phyloP scores from a whole-genome alignment of 2,888 invertebrate genomes.

The Drosophila pegasa region DNA sequence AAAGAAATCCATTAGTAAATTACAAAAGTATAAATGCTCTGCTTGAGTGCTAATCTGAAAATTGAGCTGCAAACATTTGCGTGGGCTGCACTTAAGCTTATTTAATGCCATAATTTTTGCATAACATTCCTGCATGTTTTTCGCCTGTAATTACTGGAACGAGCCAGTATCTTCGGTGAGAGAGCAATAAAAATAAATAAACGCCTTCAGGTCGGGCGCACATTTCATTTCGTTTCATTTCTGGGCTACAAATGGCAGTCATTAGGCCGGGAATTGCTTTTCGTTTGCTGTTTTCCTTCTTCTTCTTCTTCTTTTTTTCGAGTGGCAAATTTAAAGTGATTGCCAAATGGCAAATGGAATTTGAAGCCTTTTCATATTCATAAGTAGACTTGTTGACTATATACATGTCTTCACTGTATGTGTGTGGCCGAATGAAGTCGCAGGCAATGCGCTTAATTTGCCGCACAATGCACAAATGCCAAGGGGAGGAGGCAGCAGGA shows the following conservation, averaged over 20 bases:
- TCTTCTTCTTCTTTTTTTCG: no score
- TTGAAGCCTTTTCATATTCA: conserved; percentile 42
- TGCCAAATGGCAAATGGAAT: conserved; percentile 58
- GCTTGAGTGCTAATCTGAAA: not conserved
- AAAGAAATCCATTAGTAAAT: not conserved
- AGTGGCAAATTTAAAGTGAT: conserved; percentile 59
- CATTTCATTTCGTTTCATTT: conserved; percentile 63
- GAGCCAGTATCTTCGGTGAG: conserved; percentile 33
- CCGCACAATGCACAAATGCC: conserved; percentile 62
- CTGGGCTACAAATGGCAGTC: conserved; percentile 68
- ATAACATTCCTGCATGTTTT: conserved; percentile 51
- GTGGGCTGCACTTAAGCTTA: conserved; percentile 49
- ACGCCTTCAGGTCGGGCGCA: conserved; percentile 50
- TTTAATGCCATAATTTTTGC: conserved; percentile 61
- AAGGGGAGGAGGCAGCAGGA: conserved; percentile 5
- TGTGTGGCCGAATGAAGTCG: conserved; percentile 64
- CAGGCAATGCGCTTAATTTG: conserved; percentile 74
- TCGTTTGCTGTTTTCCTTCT: no score
- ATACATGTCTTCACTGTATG: not conserved
- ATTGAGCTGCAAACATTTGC: conserved; percentile 8
- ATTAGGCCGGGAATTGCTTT: conserved; percentile 69
- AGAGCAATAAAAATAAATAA: conserved; percentile 70
- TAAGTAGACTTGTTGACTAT: conserved; percentile 2
- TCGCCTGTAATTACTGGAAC: conserved; percentile 59
- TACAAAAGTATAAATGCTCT: not conserved